These are phyloP conservation scores for Synanthedon myopaeformis DNA, from an alignment of 2,888 invertebrate genomes.

Conservation along the genomic window DNA sequence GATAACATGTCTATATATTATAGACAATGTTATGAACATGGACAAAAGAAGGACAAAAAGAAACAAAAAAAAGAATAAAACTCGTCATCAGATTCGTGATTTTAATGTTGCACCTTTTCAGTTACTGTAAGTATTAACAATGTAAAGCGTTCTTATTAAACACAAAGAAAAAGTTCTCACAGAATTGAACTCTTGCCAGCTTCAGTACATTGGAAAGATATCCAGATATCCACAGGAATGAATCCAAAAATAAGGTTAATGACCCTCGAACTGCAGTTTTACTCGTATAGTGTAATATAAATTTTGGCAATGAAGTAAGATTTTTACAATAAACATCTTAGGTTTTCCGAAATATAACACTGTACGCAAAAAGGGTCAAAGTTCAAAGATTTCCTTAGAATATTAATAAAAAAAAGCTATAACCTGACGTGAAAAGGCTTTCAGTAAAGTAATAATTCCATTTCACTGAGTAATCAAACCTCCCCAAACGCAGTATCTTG, in stretches of 20 bases:
- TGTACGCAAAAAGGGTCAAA: neutral
- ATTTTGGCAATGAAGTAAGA: neutral
- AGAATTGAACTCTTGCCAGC: neutral
- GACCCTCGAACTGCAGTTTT: neutral
- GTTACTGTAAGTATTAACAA: too few species aligned
- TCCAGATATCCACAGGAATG: neutral
- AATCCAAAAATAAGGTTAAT: neutral
- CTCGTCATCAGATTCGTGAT: too few species aligned
- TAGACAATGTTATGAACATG: too few species aligned
- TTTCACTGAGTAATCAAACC: constrained; percentile 7
- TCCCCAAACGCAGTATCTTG: constrained; percentile 3
- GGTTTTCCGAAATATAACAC: neutral
- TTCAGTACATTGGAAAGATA: neutral
- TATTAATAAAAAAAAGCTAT: neutral
- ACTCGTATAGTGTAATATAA: too few species aligned
- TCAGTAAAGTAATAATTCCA: constrained; percentile 9
- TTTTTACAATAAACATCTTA: constrained; percentile 1
- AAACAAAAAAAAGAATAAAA: too few species aligned
- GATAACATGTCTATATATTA: too few species aligned
- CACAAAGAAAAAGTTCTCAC: too few species aligned
- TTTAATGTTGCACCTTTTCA: too few species aligned
- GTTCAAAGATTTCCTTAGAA: neutral
- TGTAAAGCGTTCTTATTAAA: too few species aligned
- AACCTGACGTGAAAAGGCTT: constrained; percentile 2
- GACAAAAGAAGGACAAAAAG: too few species aligned